A percentile compares a stretch with the other conserved stretches of the same genome.
These are phyloP conservation scores for Pseudomyrmex sp. DNA, from an alignment of 1,140 invertebrate genomes.

Conservation along the genomic window DNA sequence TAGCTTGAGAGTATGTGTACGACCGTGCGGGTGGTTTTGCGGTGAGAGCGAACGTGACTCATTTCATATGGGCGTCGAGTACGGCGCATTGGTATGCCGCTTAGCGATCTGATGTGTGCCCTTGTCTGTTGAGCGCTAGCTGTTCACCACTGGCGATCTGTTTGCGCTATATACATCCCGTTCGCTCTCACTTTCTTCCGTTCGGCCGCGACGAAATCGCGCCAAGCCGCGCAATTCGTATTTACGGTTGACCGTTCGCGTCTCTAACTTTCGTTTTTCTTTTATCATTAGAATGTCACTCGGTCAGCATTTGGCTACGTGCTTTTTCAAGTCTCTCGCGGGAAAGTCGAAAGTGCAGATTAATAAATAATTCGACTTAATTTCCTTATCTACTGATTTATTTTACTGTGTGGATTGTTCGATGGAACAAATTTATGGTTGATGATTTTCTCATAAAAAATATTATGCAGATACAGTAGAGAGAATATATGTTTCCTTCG, in stretches of 20 bases:
- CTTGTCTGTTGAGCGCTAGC: slow-evolving; percentile 61
- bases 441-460: background rate
- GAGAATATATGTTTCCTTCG: background rate
- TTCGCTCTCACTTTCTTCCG: slow-evolving; percentile 52
- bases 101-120: slow-evolving; percentile 24
- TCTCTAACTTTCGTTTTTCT: slow-evolving; percentile 52
- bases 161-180: background rate
- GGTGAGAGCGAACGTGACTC: slow-evolving; percentile 65
- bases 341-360: slow-evolving; percentile 51
- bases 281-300: slow-evolving; percentile 51
- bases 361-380: slow-evolving; percentile 19
- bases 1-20: slow-evolving; percentile 17
- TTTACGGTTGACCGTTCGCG: slow-evolving; percentile 20
- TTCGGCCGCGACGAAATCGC: slow-evolving; percentile 36
- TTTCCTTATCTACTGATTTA: background rate
- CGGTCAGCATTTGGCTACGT: background rate
- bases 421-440: background rate
- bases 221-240: slow-evolving; percentile 5
- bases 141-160: slow-evolving; percentile 29
- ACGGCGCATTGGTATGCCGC: slow-evolving; percentile 48
- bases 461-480: too few species aligned
- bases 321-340: slow-evolving; percentile 17
- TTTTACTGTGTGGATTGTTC: background rate
- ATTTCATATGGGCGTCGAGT: slow-evolving; percentile 61
- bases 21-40: slow-evolving; percentile 26